A percentile compares a stretch with the other conserved stretches of the same genome.
Conservation (phyloP, 2,888 invertebrate species). For the Phortica okadai region DNA sequence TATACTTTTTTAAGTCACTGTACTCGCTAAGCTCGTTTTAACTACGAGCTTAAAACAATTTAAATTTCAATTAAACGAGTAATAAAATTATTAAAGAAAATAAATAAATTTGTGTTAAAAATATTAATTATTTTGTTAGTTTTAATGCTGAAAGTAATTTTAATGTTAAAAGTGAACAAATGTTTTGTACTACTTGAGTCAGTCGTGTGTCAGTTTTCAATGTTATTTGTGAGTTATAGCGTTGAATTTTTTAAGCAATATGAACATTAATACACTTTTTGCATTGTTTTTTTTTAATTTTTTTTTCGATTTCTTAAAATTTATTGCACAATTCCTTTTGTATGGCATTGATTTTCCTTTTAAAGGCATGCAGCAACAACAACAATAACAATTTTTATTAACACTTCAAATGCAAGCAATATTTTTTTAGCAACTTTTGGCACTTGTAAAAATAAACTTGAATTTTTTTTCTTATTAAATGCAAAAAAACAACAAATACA, state of each 20-base stretch:
- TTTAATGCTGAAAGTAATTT: background rate
- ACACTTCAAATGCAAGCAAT: too few species aligned
- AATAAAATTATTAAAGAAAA: too few species aligned
- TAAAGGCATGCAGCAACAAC: background rate
- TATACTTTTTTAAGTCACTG: background rate
- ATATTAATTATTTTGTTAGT: too few species aligned
- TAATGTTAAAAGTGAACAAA: background rate
- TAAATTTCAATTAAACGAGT: too few species aligned
- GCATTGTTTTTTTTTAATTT: background rate
- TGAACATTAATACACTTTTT: background rate
- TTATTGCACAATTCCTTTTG: background rate
- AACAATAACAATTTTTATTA: background rate
- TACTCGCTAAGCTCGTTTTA: too few species aligned
- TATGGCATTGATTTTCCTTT: background rate
- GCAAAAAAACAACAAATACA: background rate
- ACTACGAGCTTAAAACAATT: too few species aligned
- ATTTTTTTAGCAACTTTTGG: too few species aligned
- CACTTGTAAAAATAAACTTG: too few species aligned
- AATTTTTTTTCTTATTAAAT: background rate
- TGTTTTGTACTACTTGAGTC: constrained; percentile 1
- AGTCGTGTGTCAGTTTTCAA: constrained; percentile 18
- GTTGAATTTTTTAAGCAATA: background rate
- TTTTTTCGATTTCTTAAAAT: background rate
- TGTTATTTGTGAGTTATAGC: background rate
- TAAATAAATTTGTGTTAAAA: too few species aligned